These are phyloP conservation scores for Serinus canaria DNA, from an alignment of 2,113 vertebrate genomes.

Conservation along the genomic window DNA sequence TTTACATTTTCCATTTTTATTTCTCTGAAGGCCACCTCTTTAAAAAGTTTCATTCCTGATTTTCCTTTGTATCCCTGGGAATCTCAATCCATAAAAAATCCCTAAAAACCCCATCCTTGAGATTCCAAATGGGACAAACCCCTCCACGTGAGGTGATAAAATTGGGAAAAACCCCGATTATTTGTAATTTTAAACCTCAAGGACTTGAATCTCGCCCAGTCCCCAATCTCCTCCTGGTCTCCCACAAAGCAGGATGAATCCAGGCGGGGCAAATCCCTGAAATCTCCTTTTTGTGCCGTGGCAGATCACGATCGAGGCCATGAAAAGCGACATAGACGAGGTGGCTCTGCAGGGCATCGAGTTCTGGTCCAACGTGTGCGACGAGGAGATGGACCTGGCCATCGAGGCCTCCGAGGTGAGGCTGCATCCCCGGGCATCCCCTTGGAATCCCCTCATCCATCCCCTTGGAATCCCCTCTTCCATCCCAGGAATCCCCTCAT, in stretches of 20 bases:
- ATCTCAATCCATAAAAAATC: background rate
- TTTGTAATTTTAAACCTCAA: accelerated
- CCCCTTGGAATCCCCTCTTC: too few relatives aligned
- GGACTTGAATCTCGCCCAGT: accelerated
- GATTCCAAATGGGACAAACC: background rate
- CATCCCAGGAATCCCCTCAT: too few relatives aligned
- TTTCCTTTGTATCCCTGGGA: background rate
- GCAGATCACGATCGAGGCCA: conserved; percentile 97
- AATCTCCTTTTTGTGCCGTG: background rate
- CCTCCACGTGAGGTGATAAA: background rate
- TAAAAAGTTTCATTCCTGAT: accelerated
- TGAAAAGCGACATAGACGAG: conserved; percentile 98
- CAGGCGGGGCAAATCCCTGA: background rate
- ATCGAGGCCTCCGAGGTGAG: conserved; percentile 95
- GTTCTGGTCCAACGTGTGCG: conserved; percentile 99
- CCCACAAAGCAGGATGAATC: background rate
- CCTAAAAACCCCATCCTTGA: background rate
- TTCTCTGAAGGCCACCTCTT: background rate
- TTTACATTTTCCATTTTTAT: accelerated
- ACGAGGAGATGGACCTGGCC: conserved; percentile 98
- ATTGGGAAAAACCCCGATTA: background rate
- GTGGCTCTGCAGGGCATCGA: conserved; percentile 97
- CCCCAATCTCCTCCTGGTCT: background rate
- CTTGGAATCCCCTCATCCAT: too few relatives aligned
- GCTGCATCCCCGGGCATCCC: too few relatives aligned